Evolutionary conservation across 1,140 invertebrate species (phyloP), one percentile per base, ranked within the genome.

Genomic region (Polyergus mexicanus): DNA sequence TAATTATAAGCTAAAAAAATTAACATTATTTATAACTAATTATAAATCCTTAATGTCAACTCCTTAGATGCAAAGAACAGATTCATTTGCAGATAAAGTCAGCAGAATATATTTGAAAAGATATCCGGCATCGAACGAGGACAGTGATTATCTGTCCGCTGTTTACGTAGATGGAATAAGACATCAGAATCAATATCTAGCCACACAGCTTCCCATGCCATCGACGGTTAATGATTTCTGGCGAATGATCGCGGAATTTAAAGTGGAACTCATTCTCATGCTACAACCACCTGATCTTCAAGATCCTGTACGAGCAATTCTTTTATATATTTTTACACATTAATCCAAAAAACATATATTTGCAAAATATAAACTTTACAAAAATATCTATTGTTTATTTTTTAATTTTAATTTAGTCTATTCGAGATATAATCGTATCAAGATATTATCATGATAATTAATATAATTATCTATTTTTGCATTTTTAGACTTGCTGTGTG

Each of bases 181-280:
- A 62, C 96, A 97, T 62, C 96, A 97, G 86, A 97, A 97, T 89
- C 96, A 97, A 41, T 98, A 98, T 92, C 97, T 98, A 60, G 98
- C 98, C 1, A 98, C 98, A 0, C 98, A 98, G 94, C 97, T 98
- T 1, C 98, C 98, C 32, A 94, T 99, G 89, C 97, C 98, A 76
- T 97, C 97, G 91, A 99, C 98, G 71, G 97, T 98, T 93, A 96
- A 96, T 58, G 98, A 99, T 95, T 99, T 99, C 95, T 99, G 98
- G 98, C 96, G 97, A 92, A 98, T 99, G 98, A 93, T 97, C 25
- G 96, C 96, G 77, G 97, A 97, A 91, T 96, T 97, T 60, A 96
- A 96, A 91, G 95, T 97, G 10, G 94, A 95, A 74, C 96, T 96
- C 11, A 95, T 97, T 25, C 95, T 97, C 19, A 96, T 97, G 96